These are phyloP conservation scores for Leptinotarsa juncta DNA, from an alignment of 2,888 invertebrate species.

Conservation along the genomic window DNA sequence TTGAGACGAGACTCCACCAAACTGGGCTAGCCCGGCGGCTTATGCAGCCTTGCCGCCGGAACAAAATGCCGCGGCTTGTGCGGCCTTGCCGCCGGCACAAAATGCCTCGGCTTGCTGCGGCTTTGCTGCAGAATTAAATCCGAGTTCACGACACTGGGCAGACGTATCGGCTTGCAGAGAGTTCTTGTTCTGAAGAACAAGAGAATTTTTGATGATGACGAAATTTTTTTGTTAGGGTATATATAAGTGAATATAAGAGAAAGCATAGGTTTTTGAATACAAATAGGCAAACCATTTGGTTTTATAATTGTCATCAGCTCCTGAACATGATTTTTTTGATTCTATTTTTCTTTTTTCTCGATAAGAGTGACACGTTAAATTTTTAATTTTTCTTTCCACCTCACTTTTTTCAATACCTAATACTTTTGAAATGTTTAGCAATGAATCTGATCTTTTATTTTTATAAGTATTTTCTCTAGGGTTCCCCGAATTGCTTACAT, in stretches of 20 bases:
- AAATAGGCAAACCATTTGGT: too few species aligned
- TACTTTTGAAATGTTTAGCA: background rate
- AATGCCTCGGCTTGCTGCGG: conserved; percentile 11
- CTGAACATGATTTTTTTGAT: too few species aligned
- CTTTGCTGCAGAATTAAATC: conserved; percentile 13
- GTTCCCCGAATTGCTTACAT: background rate
- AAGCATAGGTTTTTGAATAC: too few species aligned
- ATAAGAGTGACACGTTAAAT: too few species aligned
- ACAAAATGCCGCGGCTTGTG: conserved; percentile 11
- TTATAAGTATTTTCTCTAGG: background rate
- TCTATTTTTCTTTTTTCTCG: too few species aligned
- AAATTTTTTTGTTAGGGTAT: conserved; percentile 23
- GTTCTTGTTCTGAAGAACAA: background rate
- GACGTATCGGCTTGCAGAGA: conserved; percentile 21
- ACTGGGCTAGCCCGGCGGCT: conserved; percentile 3
- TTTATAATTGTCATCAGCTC: too few species aligned
- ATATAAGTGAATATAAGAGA: background rate
- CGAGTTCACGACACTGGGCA: conserved; percentile 19
- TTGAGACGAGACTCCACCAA: background rate
- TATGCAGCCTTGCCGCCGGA: background rate
- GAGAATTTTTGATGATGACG: conserved; percentile 15
- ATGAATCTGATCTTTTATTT: conserved; percentile 17
- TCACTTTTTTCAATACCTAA: background rate
- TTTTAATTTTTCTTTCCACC: background rate
- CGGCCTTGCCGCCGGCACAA: conserved; percentile 15